Percentiles rank a stretch among this genome's conserved stretches.
phyloP scores from a whole-genome alignment of 2,113 vertebrate genomes.

The Boleophthalmus pectinirostris region DNA sequence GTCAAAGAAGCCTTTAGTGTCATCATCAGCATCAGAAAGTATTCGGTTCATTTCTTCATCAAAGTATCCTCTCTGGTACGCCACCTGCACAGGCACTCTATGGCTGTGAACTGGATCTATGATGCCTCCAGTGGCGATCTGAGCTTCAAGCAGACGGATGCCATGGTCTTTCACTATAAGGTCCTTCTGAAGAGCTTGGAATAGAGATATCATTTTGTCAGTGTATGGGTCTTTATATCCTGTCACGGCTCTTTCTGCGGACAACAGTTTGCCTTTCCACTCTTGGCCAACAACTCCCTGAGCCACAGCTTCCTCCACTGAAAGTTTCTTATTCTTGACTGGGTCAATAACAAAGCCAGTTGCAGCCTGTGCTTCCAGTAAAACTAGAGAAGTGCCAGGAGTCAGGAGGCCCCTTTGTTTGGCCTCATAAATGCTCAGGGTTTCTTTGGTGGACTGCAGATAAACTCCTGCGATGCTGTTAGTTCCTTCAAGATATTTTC shows the following conservation, averaged over 20 bases:
- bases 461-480: conserved; percentile 81
- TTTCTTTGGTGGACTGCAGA: conserved; percentile 76
- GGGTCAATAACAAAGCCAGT: conserved; percentile 85
- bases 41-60: conserved; percentile 80
- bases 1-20: conserved; percentile 84
- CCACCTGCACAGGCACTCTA: conserved; percentile 77
- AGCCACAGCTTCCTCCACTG: conserved; percentile 76
- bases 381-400: conserved; percentile 66
- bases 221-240: conserved; percentile 84
- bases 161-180: conserved; percentile 72
- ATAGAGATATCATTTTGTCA: conserved; percentile 79
- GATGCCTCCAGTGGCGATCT: conserved; percentile 70
- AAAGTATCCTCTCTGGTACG: conserved; percentile 82
- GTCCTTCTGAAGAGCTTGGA: conserved; percentile 77
- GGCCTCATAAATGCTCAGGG: conserved; percentile 83
- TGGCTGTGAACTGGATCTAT: conserved; percentile 68
- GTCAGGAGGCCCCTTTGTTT: conserved; percentile 66
- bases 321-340: conserved; percentile 63
- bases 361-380: conserved; percentile 82
- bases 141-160: conserved; percentile 67
- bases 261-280: conserved; percentile 69
- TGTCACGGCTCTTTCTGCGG: conserved; percentile 69
- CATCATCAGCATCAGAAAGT: conserved; percentile 59
- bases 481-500: conserved; percentile 84
- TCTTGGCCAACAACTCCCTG: conserved; percentile 71